Evolutionary conservation across 2,888 invertebrate species (phyloP), one percentile per base, ranked within the genome.

Genomic region (Ophion obscuratus): DNA sequence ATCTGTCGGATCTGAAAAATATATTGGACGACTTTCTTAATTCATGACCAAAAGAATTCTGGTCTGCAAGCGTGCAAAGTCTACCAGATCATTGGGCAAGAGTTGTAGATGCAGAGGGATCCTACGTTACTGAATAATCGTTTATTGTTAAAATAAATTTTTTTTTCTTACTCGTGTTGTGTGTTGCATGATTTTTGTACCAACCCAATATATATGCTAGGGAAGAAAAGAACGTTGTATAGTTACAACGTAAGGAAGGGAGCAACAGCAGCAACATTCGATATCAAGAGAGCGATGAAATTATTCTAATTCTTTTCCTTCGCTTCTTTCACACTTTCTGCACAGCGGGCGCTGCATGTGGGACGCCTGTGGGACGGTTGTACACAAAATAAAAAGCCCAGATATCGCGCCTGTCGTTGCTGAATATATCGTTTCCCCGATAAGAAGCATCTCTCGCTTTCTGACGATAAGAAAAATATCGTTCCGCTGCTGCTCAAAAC

Each of bases 381-480:
- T 24, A 20, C 4, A 66, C 3, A 53, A 71, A 64, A 64, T 53
- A 71, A 61, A 20, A 64, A 6, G 24, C 31, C 73, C 27, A 73
- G 64, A 80, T 80, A 80, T 80, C 64, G 64, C 31, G 80, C 36
- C 70, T 79, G 71, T 66, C 80, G 80, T 80, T 80, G 80, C 53
- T 66, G 80, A 80, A 80, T 73, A 73, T 64, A 75, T 68, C 77
- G 76, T 61, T 71, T 70, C 36, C n/a, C 70, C 36, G 82, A 82
- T 82, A 82, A 82, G 77, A 68, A 82, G 64, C 71, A 71, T 82
- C 64, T 76, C 71, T 70, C 62, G 20, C 57, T 79, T 53, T 57
- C 66, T 66, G 9, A 24, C 44, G 71, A 71, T 77, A 71, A 71
- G 71, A 82, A 82, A 80, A 73, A 66, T 80, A 62, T 73, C 73